Evolutionary conservation across 1,140 invertebrate genomes (phyloP).

Genomic region (Bombus waltoni): DNA sequence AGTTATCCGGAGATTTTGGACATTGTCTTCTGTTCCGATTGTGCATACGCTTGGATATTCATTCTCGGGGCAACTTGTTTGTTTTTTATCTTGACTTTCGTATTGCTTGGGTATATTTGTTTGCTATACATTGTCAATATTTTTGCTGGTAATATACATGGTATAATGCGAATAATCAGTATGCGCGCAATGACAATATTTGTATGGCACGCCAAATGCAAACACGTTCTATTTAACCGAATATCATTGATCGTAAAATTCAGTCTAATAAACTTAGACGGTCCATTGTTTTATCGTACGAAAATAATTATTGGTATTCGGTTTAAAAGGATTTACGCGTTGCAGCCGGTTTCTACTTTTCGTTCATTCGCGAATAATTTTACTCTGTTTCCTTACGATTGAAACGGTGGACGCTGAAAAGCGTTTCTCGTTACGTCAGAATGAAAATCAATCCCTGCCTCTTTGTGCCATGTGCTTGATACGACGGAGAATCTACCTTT

Average conservation of each 20-base stretch:
- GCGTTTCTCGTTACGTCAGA: too few relatives aligned
- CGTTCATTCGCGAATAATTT: too few relatives aligned
- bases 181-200: background rate
- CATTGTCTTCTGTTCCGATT: too few relatives aligned
- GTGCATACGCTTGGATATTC: too few relatives aligned
- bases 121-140: background rate
- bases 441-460: too few relatives aligned
- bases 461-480: too few relatives aligned
- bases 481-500: background rate
- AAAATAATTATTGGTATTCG: background rate
- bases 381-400: too few relatives aligned
- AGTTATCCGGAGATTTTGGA: too few relatives aligned
- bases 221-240: background rate
- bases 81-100: background rate
- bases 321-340: background rate
- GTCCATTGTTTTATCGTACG: background rate
- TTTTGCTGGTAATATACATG: background rate
- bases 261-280: background rate
- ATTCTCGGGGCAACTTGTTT: background rate
- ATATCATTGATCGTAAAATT: background rate
- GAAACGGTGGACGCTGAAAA: too few relatives aligned
- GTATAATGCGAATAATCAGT: background rate
- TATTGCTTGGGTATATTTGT: background rate
- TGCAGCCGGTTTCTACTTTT: background rate
- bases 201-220: background rate